phyloP scores from a whole-genome alignment of 1,140 invertebrate species.

The Capitella teleta region DNA sequence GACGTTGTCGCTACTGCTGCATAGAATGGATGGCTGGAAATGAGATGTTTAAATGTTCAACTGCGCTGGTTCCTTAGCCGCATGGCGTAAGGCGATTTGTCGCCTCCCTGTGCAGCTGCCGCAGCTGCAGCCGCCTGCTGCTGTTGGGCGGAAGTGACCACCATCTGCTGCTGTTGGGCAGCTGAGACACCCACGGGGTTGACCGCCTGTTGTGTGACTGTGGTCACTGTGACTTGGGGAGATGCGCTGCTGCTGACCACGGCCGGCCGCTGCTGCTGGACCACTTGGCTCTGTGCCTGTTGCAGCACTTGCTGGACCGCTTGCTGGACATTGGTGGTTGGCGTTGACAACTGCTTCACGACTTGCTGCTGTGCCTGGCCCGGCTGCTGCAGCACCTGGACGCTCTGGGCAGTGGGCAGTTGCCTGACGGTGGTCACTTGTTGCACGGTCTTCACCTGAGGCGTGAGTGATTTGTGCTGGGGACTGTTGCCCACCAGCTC shows the following conservation, averaged over 20 bases:
- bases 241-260: background rate
- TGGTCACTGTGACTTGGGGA: background rate
- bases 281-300: slow-evolving; percentile 5
- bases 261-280: background rate
- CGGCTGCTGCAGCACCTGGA: background rate
- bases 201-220: background rate
- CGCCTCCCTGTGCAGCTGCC: background rate
- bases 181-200: background rate
- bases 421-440: background rate
- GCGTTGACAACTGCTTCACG: background rate
- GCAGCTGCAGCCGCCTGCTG: background rate
- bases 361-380: background rate
- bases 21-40: no score
- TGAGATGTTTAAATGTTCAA: background rate
- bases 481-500: background rate
- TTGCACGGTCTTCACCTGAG: slow-evolving; percentile 1
- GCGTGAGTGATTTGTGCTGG: background rate
- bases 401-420: background rate
- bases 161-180: background rate
- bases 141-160: background rate
- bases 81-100: slow-evolving; percentile 1
- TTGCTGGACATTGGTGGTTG: slow-evolving; percentile 4
- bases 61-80: slow-evolving; percentile 3
- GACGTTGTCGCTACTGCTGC: no score
- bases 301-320: slow-evolving; percentile 6